Evolutionary conservation across 2,113 vertebrate species (phyloP), one percentile per base, ranked within the genome.

Genomic region (Brachyistius frenatus): DNA sequence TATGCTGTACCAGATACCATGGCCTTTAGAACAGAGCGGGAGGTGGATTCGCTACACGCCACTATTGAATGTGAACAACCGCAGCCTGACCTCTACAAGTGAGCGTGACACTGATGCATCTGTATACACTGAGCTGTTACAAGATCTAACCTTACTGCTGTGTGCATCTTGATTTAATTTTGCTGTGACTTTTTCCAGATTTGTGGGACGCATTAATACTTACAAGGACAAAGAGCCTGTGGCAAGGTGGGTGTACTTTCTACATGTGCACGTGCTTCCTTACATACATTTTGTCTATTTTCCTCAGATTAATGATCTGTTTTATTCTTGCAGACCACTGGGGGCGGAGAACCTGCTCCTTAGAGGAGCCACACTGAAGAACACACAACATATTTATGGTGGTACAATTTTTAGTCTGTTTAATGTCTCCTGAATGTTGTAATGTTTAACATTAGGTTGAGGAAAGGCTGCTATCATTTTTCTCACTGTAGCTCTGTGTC

Each of bases 11-110:
- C 96, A 87, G 98, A 99, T 89, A 99, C 98, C 72, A 97, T 96
- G 91, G 95, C 96, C 85, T 99, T 98, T 94, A 96, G 94, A 73
- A 96, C 93, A 3, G 98, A 98, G 78, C 95, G 94, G 71, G 98
- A 99, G 87, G 93, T 99, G 0, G 96, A 97, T 58, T 93, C 94
- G 2, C 86, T 99, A 9, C 97, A 97, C 2, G 97, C 97, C 79
- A 99, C 96, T 36, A 96, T 99, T 86, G 98, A 99, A 95, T 99
- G 98, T 91, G 97, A 99, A 95, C 98, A 99, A 93, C 98, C 98
- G 5, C 98, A 99, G 90, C 97, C 98, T 37, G 98, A 99, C 93
- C 97, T 99, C 88, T 99, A 99, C 95, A 99, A 97, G 98, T 99
- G 93, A 96, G 97, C 87, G 66, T 41, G 46, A 78, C 64, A 66